Conservation (phyloP, 2,113 vertebrate genomes). For the Dicentrarchus labrax region DNA sequence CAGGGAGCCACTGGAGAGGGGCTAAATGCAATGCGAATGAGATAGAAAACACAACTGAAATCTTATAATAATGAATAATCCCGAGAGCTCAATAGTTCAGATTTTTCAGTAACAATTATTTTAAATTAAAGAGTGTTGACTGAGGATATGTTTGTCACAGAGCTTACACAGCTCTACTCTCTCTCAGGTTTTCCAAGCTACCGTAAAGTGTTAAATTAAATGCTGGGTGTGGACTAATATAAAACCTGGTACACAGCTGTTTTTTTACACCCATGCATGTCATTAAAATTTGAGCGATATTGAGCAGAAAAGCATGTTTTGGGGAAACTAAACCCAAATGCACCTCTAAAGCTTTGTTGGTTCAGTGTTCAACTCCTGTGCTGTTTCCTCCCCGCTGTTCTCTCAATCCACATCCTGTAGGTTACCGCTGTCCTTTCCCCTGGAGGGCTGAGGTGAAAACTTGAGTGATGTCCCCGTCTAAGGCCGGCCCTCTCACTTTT, state of each 20-base stretch:
- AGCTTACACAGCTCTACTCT: not conserved
- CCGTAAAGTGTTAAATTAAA: not conserved
- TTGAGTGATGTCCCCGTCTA: conserved; percentile 66
- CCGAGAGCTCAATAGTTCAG: not conserved
- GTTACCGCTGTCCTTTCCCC: conserved; percentile 21
- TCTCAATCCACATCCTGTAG: conserved; percentile 27
- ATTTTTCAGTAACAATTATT: not conserved
- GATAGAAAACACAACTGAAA: not conserved
- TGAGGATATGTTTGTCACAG: not conserved
- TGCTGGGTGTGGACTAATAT: conserved; percentile 1
- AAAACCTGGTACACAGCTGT: conserved; percentile 9
- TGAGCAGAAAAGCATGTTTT: not conserved
- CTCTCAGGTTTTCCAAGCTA: not conserved
- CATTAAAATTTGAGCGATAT: not conserved
- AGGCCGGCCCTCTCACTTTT: conserved; percentile 64
- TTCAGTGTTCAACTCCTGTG: not conserved
- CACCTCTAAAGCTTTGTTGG: not conserved
- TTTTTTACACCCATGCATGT: conserved; percentile 4
- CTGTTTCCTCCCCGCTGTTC: not conserved
- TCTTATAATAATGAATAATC: too few species aligned
- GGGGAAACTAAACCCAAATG: not conserved
- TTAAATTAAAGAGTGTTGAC: not conserved
- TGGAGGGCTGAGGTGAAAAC: conserved; percentile 62
- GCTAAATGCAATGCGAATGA: not conserved
- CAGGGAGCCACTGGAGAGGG: too few species aligned